phyloP scores from a whole-genome alignment of 2,888 invertebrate genomes.

The Cheilosia variabilis region DNA sequence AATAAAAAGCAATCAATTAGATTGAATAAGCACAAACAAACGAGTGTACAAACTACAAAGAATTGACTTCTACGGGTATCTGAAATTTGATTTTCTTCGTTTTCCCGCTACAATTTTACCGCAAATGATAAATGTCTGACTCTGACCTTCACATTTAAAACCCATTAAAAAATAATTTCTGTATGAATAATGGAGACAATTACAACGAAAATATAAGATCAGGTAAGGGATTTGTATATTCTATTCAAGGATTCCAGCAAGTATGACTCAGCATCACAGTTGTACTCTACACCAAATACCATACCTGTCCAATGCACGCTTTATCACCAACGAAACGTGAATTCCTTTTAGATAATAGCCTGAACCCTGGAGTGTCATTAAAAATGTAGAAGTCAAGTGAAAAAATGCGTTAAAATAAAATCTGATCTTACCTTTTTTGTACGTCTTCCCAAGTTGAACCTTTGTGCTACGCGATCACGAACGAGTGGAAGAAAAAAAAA shows the following conservation, averaged over 20 bases:
- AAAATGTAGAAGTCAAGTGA: constrained; percentile 43
- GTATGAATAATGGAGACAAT: constrained; percentile 32
- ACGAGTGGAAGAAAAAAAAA: constrained; percentile 1
- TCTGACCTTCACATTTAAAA: constrained; percentile 9
- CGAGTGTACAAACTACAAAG: background rate
- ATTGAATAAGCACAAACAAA: constrained; percentile 9
- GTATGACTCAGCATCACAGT: constrained; percentile 32
- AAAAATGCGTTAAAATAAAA: constrained; percentile 31
- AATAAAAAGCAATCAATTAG: constrained; percentile 28
- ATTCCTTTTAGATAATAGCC: constrained; percentile 10
- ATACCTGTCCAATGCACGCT: constrained; percentile 14
- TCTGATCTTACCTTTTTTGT: constrained; percentile 9
- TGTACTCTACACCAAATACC: constrained; percentile 2
- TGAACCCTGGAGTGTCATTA: constrained; percentile 18
- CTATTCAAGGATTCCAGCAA: constrained; percentile 10
- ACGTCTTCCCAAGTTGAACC: constrained; percentile 4
- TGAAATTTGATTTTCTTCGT: background rate
- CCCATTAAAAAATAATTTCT: constrained; percentile 9
- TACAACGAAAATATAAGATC: constrained; percentile 4
- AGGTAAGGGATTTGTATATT: constrained; percentile 13
- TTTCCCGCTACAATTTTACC: constrained; percentile 2
- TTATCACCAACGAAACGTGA: background rate
- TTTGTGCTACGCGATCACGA: constrained; percentile 20
- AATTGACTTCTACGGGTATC: background rate
- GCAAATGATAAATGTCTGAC: constrained; percentile 20